These are phyloP conservation scores for Peribatodes rhomboidaria DNA, from an alignment of 2,888 invertebrate species.

Conservation along the genomic window DNA sequence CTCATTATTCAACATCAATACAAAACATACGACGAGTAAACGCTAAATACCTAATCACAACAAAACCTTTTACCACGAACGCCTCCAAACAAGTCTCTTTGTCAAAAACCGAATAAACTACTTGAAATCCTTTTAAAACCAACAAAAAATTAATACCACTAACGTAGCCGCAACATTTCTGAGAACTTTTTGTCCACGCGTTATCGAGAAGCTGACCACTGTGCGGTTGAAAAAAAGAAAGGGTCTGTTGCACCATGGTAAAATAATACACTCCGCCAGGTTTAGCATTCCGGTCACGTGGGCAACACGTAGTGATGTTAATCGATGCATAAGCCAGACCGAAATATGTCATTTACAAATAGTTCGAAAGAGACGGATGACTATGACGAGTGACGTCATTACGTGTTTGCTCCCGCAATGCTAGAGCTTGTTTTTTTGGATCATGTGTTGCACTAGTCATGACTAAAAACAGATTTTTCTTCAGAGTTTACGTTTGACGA, in stretches of 20 bases:
- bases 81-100: constrained; percentile 63
- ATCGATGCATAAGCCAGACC: too few relatives aligned
- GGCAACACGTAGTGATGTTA: too few relatives aligned
- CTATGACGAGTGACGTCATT: too few relatives aligned
- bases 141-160: constrained; percentile 54
- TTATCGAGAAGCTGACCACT: constrained; percentile 63
- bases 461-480: too few relatives aligned
- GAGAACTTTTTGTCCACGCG: constrained; percentile 54
- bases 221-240: constrained; percentile 49
- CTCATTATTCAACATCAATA: constrained; percentile 10
- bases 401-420: too few relatives aligned
- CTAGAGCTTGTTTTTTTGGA: too few relatives aligned
- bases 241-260: constrained; percentile 1
- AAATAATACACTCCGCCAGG: too few relatives aligned
- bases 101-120: constrained; percentile 51
- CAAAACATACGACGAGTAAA: constrained; percentile 26
- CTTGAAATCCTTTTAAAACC: constrained; percentile 53
- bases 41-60: constrained; percentile 41
- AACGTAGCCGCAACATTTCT: constrained; percentile 56
- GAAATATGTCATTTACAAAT: too few relatives aligned
- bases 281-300: too few relatives aligned
- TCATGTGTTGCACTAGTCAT: too few relatives aligned
- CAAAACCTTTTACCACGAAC: constrained; percentile 56
- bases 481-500: too few relatives aligned
- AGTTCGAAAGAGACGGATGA: too few relatives aligned